Base-by-base conservation (phyloP, 2,113 vertebrate genomes). In the Grammomys dolichurus region DNA sequence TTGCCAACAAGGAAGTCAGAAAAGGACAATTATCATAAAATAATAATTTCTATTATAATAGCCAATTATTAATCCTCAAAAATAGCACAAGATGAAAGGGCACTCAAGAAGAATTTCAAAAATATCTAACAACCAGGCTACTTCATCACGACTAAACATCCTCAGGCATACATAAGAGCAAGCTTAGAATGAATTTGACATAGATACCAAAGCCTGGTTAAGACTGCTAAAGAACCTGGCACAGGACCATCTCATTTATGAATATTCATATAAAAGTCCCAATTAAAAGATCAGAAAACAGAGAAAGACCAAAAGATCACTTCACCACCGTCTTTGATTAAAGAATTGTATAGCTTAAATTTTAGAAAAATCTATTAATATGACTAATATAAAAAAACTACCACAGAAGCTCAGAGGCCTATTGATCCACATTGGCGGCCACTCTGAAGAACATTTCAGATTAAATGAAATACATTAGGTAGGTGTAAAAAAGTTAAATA, bases 11-110 rank as follows among this genome's bases (percentile, higher is more conserved):
- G 17, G 75, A 87, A 54, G 67, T 87, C 46, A 87, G 19, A n/a
- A 51, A 72, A 70, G 43, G 22, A 54, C 20, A 87, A 72, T 90
- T 73, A 84, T 31, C 73, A 77, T n/a, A 88, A 20, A 54, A 70
- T 96, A 87, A 84, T 95, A 87, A 77, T 78, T 94, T 86, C 28
- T 43, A 48, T 69, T 81, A 87, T 82, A 94, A 90, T 69, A 48
- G 43, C 72, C 63, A 95, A 85, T 86, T 40, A 80, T 84, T 48
- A 95, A 85, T 88, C n/a, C 69, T 87, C 19, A 63, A 56, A 90
- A 86, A 90, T 11, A 87, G 31, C 86, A 72, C 9, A 24, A 77
- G 51, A 77, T 60, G 31, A 69, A 87, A 69, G 43, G 63, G 43
- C 17, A 69, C 58, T 7, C 13, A 17, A 69, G 8, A 3, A 48